A percentile compares a stretch with the other conserved stretches of the same genome.
Conservation (phyloP, 2,888 invertebrate species). For the Acronicta psi region DNA sequence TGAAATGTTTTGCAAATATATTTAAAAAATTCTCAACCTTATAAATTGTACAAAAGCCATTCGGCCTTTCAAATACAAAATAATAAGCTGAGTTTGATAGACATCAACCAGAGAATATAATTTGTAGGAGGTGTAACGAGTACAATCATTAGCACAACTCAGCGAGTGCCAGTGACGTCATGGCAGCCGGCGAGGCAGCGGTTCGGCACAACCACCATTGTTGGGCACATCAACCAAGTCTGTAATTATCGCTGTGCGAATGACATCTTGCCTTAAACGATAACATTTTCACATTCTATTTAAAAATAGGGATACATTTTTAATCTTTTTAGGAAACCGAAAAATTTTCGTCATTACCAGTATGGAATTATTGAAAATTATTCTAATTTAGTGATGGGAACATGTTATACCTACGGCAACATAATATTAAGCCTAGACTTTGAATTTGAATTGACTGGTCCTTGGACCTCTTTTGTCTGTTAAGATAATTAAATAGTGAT, state of each 20-base stretch:
- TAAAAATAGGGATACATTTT: conserved; percentile 4
- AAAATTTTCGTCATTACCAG: no score
- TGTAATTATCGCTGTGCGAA: conserved; percentile 73
- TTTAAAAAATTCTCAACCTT: no score
- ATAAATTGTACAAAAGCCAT: no score
- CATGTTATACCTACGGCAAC: no score
- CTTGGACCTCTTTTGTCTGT: no score
- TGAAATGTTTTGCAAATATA: no score
- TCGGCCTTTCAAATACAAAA: conserved; percentile 3
- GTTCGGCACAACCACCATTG: conserved; percentile 55
- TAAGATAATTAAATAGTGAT: no score
- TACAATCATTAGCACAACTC: conserved; percentile 57
- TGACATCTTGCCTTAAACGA: conserved; percentile 59
- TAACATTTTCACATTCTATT: conserved; percentile 23
- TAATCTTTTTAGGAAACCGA: no score
- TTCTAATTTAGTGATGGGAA: no score
- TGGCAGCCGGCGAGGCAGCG: background rate
- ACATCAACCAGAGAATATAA: conserved; percentile 20
- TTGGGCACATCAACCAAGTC: conserved; percentile 58
- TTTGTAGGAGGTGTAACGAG: conserved; percentile 46
- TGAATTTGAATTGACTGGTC: no score
- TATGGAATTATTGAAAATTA: no score
- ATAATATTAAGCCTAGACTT: no score
- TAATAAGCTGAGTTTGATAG: conserved; percentile 30
- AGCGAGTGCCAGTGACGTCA: conserved; percentile 63